A percentile compares a stretch with the other conserved stretches of the same genome.
Conservation (phyloP, 2,797 vertebrate genomes). For the Zalophus californianus region DNA sequence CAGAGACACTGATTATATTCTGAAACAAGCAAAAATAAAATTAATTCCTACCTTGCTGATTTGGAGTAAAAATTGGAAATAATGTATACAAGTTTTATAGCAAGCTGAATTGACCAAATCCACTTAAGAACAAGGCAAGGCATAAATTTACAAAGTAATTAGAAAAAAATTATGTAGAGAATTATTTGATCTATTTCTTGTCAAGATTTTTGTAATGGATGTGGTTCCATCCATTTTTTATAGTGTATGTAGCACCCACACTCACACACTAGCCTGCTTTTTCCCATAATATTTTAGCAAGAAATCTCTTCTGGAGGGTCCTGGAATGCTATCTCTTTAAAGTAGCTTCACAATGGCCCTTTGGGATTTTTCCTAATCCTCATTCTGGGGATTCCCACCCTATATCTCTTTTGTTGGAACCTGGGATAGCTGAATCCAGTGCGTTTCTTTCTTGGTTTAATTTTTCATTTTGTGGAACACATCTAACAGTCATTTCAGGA, state of each 20-base stretch:
- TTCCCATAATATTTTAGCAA: background rate
- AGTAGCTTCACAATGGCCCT: background rate
- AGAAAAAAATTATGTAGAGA: background rate
- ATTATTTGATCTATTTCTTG: conserved; percentile 30
- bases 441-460: conserved; percentile 13
- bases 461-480: background rate
- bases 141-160: conserved; percentile 34
- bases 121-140: background rate
- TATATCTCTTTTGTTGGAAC: background rate
- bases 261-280: background rate
- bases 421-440: background rate
- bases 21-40: conserved; percentile 43
- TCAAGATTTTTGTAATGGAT: background rate
- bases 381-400: background rate
- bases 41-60: background rate
- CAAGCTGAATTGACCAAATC: conserved; percentile 8
- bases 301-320: background rate
- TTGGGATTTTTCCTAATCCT: background rate
- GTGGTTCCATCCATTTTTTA: background rate
- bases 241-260: background rate
- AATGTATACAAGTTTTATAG: background rate
- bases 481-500: background rate
- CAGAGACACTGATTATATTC: conserved; percentile 6
- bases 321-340: background rate
- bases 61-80: conserved; percentile 18